Evolutionary conservation across 2,888 invertebrate species (phyloP), one percentile per base, ranked within the genome.

Genomic region (Amphipyra tragopoginis): DNA sequence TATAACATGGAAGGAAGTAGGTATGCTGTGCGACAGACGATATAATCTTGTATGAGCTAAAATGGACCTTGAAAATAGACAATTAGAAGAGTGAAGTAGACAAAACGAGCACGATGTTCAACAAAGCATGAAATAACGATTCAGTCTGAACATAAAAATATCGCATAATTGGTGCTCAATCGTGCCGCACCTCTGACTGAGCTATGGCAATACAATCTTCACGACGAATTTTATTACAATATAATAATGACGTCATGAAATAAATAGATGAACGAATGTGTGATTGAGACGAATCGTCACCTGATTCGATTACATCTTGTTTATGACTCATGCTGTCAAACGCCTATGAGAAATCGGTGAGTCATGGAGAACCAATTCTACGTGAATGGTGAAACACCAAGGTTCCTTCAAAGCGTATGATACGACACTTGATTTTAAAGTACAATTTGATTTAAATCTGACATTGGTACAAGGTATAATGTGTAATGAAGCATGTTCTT

Each of bases 201-300:
- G 45, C 29, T 5, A 29, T 5, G 29, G 5, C 29, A 36, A 50
- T 42, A 72, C 50, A 54, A 61, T 50, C 33, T 38, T 56, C 36
- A 47, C 36, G 33, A 50, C 44, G 49, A n/a, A 49, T 52, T 53
- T 47, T 34, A 57, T 57, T 55, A 59, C 50, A 52, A 56, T 64
- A 58, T 56, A 59, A 58, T 34, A 62, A 39, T 70, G 66, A 61
- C 70, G 65, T 77, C 62, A 68, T 40, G 34, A 54, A 44, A 61
- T 15, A 60, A 75, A 63, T 63, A 58, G 57, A 48, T 69, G 61
- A 69, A 71, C 57, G 40, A 66, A 78, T 64, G 38, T 55, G 44
- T 69, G 58, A 68, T 72, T 57, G 67, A 69, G 65, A 63, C 64
- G 51, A 66, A 72, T 77, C 75, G 80, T 79, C 74, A 79, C 65